Conservation (phyloP, 2,797 vertebrate species). For the Acanthornis magna region DNA sequence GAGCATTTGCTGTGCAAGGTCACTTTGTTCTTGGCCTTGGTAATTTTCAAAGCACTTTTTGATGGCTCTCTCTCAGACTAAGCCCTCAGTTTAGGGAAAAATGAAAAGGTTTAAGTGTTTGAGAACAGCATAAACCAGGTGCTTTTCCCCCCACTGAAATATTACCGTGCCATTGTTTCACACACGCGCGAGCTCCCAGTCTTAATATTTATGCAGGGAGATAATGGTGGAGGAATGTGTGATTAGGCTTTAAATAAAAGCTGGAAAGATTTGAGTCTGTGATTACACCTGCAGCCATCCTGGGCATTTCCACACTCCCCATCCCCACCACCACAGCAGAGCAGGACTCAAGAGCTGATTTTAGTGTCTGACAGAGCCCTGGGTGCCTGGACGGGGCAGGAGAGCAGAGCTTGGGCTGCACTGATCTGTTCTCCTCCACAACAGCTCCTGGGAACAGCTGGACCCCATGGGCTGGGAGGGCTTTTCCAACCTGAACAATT, state of each 20-base stretch:
- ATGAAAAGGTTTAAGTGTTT: background rate
- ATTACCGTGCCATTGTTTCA: background rate
- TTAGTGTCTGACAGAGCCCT: background rate
- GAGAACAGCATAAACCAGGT: background rate
- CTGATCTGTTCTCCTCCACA: background rate
- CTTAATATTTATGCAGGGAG: background rate
- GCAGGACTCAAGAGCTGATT: background rate
- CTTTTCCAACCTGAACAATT: background rate
- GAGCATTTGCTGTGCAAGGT: background rate
- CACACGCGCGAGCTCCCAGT: background rate
- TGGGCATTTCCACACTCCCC: background rate
- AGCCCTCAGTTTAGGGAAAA: background rate
- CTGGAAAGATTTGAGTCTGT: background rate
- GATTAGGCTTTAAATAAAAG: background rate
- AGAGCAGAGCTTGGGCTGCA: background rate
- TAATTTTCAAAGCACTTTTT: background rate
- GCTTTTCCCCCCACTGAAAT: background rate
- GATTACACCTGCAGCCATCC: background rate
- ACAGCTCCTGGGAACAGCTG: background rate
- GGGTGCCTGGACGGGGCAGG: background rate
- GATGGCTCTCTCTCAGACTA: background rate
- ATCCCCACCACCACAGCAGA: accelerated
- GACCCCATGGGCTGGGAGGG: accelerated
- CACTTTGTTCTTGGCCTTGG: background rate
- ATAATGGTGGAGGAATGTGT: background rate